These are phyloP conservation scores for Sebastes trivittatus DNA, from an alignment of 2,797 vertebrate genomes.

Conservation along the genomic window DNA sequence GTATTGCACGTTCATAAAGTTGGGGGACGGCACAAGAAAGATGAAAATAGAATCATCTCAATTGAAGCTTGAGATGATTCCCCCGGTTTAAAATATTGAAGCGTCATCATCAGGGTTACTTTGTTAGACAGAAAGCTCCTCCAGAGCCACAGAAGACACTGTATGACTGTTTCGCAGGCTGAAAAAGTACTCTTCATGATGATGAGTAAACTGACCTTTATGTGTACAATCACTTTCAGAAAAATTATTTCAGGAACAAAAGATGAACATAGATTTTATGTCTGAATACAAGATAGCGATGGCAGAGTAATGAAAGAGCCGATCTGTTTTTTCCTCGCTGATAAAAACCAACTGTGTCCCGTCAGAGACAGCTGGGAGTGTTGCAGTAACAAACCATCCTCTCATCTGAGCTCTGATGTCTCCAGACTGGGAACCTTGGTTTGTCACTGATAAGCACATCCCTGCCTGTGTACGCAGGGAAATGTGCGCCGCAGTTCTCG, in stretches of 20 bases:
- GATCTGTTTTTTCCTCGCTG: neutral
- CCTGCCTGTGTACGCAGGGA: slow-evolving; percentile 8
- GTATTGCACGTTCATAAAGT: neutral
- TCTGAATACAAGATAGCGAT: neutral
- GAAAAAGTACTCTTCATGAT: neutral
- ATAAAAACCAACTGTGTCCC: neutral
- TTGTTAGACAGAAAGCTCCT: neutral
- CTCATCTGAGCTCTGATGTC: slow-evolving; percentile 33
- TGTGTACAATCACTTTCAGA: neutral
- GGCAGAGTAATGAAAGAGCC: neutral
- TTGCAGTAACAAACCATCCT: slow-evolving; percentile 21
- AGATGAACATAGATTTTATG: neutral
- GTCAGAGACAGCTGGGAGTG: neutral
- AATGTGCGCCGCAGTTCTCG: slow-evolving; percentile 24
- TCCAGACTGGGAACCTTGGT: slow-evolving; percentile 45
- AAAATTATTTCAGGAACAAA: neutral
- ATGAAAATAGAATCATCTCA: neutral
- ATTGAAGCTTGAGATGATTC: neutral
- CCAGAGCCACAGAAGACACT: neutral
- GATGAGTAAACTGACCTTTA: neutral
- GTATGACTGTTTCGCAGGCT: neutral
- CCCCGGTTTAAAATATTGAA: neutral
- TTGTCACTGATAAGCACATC: slow-evolving; percentile 53
- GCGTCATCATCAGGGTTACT: neutral
- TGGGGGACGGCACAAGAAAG: neutral